A percentile compares a stretch with the other conserved stretches of the same genome.
phyloP scores from a whole-genome alignment of 2,888 invertebrate species.

The Idaea biselata region DNA sequence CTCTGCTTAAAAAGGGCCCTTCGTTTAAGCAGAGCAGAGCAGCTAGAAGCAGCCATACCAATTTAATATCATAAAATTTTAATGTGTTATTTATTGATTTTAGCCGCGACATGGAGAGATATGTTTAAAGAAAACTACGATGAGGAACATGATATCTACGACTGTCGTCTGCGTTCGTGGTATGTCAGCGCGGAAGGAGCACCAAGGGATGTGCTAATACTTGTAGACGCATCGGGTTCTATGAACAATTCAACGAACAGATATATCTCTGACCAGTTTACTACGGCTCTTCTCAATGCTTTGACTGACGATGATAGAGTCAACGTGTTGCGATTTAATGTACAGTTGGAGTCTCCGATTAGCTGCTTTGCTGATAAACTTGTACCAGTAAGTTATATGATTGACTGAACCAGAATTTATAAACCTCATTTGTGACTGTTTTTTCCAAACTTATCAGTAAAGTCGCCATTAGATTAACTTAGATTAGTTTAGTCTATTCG shows the following conservation, averaged over 20 bases:
- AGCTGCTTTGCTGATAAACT: constrained; percentile 64
- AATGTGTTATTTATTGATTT: too few species aligned
- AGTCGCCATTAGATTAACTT: too few species aligned
- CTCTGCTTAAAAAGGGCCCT: too few species aligned
- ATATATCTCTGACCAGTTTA: constrained; percentile 57
- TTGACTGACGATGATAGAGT: constrained; percentile 72
- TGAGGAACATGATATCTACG: constrained; percentile 53
- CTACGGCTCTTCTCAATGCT: constrained; percentile 63
- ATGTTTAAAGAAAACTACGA: constrained; percentile 55
- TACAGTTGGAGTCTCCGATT: constrained; percentile 58
- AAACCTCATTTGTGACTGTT: too few species aligned
- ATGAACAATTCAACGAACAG: constrained; percentile 66
- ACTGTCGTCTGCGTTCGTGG: constrained; percentile 72
- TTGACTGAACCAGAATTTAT: not conserved
- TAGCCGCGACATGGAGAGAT: constrained; percentile 66
- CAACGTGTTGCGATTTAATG: constrained; percentile 65
- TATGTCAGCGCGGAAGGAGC: constrained; percentile 71
- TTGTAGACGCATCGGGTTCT: constrained; percentile 69
- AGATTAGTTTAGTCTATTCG: too few species aligned
- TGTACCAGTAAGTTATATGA: constrained; percentile 52
- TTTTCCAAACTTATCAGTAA: too few species aligned
- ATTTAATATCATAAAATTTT: too few species aligned
- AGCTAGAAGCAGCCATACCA: too few species aligned
- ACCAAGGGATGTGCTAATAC: constrained; percentile 64
- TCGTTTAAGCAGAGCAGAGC: too few species aligned